Conservation (phyloP, 2,888 invertebrate genomes). For the Cenopis cana region DNA sequence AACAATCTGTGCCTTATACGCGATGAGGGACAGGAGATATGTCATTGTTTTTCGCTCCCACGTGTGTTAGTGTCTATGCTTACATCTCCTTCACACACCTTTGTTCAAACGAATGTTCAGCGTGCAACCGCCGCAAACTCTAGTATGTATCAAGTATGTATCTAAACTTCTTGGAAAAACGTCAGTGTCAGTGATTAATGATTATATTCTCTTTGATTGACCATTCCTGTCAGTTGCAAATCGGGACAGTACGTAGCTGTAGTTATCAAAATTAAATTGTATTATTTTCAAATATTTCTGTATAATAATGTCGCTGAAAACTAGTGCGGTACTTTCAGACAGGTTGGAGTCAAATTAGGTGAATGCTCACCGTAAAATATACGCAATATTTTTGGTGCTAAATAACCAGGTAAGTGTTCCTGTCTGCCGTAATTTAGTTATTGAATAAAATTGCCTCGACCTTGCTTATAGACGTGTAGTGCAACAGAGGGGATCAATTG, state of each 20-base stretch:
- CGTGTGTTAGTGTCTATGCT: too few relatives aligned
- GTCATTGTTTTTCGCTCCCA: too few relatives aligned
- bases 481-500: conserved; percentile 27
- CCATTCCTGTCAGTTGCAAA: neutral
- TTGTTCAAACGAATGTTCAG: too few relatives aligned
- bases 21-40: too few relatives aligned
- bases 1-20: too few relatives aligned
- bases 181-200: too few relatives aligned
- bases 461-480: conserved; percentile 14
- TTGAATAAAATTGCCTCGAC: conserved; percentile 24
- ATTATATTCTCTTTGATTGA: neutral
- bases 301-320: conserved; percentile 17
- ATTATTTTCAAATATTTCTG: conserved; percentile 3
- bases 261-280: neutral
- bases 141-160: too few relatives aligned
- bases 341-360: conserved; percentile 3
- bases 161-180: too few relatives aligned
- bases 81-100: too few relatives aligned
- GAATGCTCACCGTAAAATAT: conserved; percentile 4
- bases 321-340: neutral
- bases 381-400: neutral
- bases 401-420: conserved; percentile 2
- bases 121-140: too few relatives aligned
- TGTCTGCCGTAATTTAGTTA: conserved; percentile 20
- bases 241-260: neutral